Evolutionary conservation across 1,140 invertebrate genomes (phyloP).

Genomic region (Lasioglossum albipes): DNA sequence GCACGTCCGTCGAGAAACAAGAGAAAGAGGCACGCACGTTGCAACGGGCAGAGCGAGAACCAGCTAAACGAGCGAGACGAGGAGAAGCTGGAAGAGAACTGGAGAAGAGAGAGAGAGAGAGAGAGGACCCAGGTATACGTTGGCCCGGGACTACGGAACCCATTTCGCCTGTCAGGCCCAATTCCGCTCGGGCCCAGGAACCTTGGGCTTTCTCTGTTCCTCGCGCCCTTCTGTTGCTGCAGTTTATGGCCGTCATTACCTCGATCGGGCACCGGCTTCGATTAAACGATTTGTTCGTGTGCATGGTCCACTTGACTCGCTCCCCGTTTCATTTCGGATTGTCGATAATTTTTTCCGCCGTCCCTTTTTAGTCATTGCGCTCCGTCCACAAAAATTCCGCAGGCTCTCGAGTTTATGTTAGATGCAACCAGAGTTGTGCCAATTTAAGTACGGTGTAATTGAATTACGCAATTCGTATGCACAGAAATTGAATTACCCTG

Average conservation of each 20-base stretch:
- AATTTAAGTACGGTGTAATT: no score
- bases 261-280: slow-evolving; percentile 68
- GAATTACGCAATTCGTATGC: no score
- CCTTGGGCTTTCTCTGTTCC: slow-evolving; percentile 18
- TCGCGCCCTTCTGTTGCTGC: slow-evolving; percentile 46
- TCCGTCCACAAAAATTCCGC: no score
- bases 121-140: slow-evolving; percentile 21
- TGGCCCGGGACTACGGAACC: slow-evolving; percentile 61
- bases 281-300: slow-evolving; percentile 75
- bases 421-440: no score
- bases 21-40: slow-evolving; percentile 21
- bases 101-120: not conserved
- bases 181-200: slow-evolving; percentile 54
- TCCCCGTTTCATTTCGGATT: slow-evolving; percentile 35
- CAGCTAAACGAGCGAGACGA: slow-evolving; percentile 6
- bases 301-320: slow-evolving; percentile 67
- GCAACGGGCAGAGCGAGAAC: slow-evolving; percentile 15
- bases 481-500: no score
- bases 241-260: slow-evolving; percentile 76
- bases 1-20: slow-evolving; percentile 46
- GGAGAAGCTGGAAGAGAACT: slow-evolving; percentile 5
- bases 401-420: no score
- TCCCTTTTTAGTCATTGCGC: no score
- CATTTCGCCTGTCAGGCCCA: slow-evolving; percentile 67
- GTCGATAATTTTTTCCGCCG: no score